Evolutionary conservation across 2,113 vertebrate genomes (phyloP).

Genomic region (Neolamprologus ventralis): DNA sequence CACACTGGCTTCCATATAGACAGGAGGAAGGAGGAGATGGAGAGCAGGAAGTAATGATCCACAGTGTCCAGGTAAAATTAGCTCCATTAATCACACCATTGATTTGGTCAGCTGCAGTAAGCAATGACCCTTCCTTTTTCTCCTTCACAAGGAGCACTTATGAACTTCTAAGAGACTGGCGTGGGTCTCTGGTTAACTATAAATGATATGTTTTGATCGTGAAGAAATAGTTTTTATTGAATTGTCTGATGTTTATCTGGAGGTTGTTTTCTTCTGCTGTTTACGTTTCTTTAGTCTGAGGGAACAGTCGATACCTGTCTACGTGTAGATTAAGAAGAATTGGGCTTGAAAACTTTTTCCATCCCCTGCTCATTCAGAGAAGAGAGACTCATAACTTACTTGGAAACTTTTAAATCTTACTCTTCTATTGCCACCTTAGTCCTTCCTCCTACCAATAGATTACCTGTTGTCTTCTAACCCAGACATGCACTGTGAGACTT

Average conservation of each 20-base stretch:
- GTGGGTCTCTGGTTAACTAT: background rate
- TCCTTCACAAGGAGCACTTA: background rate
- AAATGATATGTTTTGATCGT: conserved; percentile 33
- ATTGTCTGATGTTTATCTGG: conserved; percentile 1
- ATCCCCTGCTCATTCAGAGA: background rate
- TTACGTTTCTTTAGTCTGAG: conserved; percentile 8
- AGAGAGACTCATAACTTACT: background rate
- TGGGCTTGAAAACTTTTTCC: conserved; percentile 3
- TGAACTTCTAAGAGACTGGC: background rate
- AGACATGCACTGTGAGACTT: background rate
- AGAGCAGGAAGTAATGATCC: conserved; percentile 62
- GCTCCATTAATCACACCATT: conserved; percentile 71
- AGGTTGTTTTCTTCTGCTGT: background rate
- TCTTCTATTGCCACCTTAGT: background rate
- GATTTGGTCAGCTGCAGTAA: conserved; percentile 47
- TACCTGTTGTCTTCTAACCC: background rate
- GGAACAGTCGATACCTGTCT: conserved; percentile 35
- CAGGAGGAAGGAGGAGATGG: conserved; percentile 17
- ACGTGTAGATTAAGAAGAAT: conserved; percentile 42
- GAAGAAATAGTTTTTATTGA: background rate
- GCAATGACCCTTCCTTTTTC: background rate
- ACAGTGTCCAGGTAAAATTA: conserved; percentile 64
- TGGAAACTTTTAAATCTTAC: conserved; percentile 15
- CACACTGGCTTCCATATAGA: background rate
- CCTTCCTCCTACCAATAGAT: background rate